Conservation (phyloP, 2,113 vertebrate genomes). For the Oryzias javanicus region DNA sequence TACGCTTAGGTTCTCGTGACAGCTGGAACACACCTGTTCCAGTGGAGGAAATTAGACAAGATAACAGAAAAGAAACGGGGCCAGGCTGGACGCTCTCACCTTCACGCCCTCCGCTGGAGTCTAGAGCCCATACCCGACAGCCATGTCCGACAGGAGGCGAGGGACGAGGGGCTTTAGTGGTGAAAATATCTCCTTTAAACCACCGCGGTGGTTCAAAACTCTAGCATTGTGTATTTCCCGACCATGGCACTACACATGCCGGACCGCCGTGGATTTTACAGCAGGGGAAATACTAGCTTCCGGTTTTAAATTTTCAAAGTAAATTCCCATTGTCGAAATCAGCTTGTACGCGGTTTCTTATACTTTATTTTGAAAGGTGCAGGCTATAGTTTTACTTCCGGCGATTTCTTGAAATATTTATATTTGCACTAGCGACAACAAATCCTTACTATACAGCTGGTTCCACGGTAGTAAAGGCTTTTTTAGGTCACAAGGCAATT, state of each 20-base stretch:
- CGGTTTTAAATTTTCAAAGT: constrained; percentile 36
- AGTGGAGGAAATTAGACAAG: constrained; percentile 33
- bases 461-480: no score
- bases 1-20: neutral
- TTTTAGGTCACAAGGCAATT: no score
- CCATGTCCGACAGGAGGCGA: constrained; percentile 44
- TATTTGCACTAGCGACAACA: no score
- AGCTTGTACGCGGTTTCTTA: no score
- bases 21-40: constrained; percentile 44
- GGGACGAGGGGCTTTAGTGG: constrained; percentile 2
- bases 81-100: constrained; percentile 62
- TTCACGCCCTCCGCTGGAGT: constrained; percentile 66
- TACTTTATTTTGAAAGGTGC: neutral
- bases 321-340: neutral
- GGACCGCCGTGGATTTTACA: constrained; percentile 22
- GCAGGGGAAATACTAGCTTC: constrained; percentile 14
- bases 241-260: constrained; percentile 47
- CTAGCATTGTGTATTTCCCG: constrained; percentile 47
- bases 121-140: constrained; percentile 62
- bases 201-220: constrained; percentile 7
- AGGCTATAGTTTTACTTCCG: neutral
- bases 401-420: no score
- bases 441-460: no score
- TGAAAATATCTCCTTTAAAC: no score
- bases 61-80: constrained; percentile 19